A percentile compares a stretch with the other conserved stretches of the same genome.
Conservation (phyloP, 2,888 invertebrate genomes). For the Papilio protenor region DNA sequence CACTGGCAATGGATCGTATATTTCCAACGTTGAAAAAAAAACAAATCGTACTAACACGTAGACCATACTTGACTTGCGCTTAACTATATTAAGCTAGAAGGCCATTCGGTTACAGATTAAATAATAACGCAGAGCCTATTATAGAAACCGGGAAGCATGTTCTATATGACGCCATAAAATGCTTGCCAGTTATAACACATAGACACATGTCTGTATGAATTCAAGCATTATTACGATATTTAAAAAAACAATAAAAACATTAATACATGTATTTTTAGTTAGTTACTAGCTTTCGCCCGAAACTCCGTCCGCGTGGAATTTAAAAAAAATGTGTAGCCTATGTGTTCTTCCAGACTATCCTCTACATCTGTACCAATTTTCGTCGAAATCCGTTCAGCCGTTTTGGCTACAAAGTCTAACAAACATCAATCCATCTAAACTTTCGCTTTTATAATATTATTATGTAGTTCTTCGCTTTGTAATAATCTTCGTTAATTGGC, state of each 20-base stretch:
- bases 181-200: slow-evolving; percentile 30
- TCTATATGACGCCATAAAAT: slow-evolving; percentile 42
- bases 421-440: too few species aligned
- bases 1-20: neutral
- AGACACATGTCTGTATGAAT: neutral
- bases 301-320: too few species aligned
- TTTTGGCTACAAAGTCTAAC: too few species aligned
- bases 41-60: slow-evolving; percentile 24
- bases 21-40: slow-evolving; percentile 16
- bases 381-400: too few species aligned
- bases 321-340: too few species aligned
- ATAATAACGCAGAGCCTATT: slow-evolving; percentile 58
- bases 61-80: slow-evolving; percentile 37
- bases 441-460: too few species aligned
- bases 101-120: slow-evolving; percentile 53
- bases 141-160: slow-evolving; percentile 74
- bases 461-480: neutral
- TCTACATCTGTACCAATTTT: too few species aligned
- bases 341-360: too few species aligned
- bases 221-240: neutral
- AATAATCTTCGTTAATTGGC: neutral
- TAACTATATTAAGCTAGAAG: slow-evolving; percentile 57
- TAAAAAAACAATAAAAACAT: neutral
- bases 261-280: neutral
- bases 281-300: too few species aligned